phyloP scores from a whole-genome alignment of 2,888 invertebrate species.

The Synergus gifuensis region DNA sequence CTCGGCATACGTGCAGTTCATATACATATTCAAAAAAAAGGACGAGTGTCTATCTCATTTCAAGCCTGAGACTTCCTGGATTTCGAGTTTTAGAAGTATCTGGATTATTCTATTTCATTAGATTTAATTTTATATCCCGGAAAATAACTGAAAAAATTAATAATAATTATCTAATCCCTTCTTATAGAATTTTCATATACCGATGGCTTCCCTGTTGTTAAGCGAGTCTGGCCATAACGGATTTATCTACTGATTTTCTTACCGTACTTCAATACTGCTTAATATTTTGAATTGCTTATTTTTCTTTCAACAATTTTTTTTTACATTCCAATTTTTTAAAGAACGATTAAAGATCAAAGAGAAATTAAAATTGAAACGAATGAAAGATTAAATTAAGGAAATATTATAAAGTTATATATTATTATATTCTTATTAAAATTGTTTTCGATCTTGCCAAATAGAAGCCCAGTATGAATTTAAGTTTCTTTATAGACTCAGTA shows the following conservation, averaged over 20 bases:
- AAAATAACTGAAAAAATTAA: background rate
- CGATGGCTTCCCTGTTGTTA: background rate
- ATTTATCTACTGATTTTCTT: background rate
- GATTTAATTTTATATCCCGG: background rate
- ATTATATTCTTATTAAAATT: too few species aligned
- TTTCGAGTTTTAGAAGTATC: constrained; percentile 16
- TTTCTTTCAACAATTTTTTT: background rate
- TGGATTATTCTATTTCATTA: background rate
- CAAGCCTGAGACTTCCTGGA: background rate
- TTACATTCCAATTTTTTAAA: background rate
- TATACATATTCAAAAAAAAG: background rate
- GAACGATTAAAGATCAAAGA: background rate
- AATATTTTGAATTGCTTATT: background rate
- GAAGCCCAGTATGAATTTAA: background rate
- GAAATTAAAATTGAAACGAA: background rate
- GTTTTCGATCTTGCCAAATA: too few species aligned
- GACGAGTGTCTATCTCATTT: background rate
- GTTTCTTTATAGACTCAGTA: background rate
- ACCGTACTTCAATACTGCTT: background rate
- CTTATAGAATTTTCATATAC: background rate
- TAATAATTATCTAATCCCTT: background rate
- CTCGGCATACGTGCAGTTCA: constrained; percentile 1
- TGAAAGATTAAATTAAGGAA: background rate
- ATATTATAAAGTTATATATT: too few species aligned
- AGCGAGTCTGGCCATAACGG: background rate